Percentiles rank a stretch among this genome's conserved stretches.
Evolutionary conservation across 2,888 invertebrate genomes (phyloP).

Genomic region (Diarsia brunnea): DNA sequence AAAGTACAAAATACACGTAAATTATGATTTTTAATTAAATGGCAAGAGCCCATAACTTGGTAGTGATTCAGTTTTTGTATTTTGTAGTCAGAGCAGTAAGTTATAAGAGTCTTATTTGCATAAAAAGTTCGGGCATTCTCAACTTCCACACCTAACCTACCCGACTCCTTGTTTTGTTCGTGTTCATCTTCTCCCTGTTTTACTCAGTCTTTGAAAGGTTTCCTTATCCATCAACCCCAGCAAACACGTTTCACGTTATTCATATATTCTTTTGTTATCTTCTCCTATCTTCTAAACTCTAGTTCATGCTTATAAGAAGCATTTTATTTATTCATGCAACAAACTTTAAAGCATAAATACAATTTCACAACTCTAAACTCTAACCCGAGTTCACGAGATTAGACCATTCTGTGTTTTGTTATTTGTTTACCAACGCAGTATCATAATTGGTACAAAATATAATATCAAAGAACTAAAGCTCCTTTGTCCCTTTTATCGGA

Average conservation of each 20-base stretch:
- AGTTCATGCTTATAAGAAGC: not conserved
- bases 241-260: not conserved
- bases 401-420: slow-evolving; percentile 26
- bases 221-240: not conserved
- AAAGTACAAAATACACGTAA: slow-evolving; percentile 2
- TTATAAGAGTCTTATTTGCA: not conserved
- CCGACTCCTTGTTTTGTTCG: not conserved
- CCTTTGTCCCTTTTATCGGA: slow-evolving; percentile 81
- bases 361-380: not conserved
- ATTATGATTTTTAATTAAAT: slow-evolving; percentile 21
- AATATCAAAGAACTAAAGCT: slow-evolving; percentile 70
- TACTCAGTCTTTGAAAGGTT: not conserved
- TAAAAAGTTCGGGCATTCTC: not conserved
- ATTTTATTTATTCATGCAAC: not conserved
- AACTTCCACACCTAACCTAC: not conserved
- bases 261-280: not conserved
- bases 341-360: not conserved
- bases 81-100: not conserved
- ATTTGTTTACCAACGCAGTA: slow-evolving; percentile 37
- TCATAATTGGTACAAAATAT: slow-evolving; percentile 59
- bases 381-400: slow-evolving; percentile 12
- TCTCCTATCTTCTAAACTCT: not conserved
- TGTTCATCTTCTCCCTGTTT: not conserved
- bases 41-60: no score
- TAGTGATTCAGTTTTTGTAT: slow-evolving; percentile 9